Conservation (phyloP, 2,113 vertebrate genomes). For the Dolichallabes microphthalmus region DNA sequence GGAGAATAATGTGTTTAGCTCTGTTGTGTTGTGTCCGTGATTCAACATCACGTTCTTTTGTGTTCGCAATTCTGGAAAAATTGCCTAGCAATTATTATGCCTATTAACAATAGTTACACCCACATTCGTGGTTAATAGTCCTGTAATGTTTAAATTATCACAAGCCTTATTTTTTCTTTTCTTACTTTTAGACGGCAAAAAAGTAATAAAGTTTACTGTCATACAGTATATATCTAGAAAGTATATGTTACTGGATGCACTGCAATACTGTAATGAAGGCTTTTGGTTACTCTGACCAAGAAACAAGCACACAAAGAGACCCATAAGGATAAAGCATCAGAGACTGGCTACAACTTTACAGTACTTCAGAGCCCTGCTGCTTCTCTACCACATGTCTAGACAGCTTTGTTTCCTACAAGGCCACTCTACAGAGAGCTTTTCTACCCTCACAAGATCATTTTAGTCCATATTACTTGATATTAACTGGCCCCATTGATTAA, state of each 20-base stretch:
- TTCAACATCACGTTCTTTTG: background rate
- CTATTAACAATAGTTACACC: background rate
- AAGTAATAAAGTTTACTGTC: too few relatives aligned
- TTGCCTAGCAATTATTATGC: background rate
- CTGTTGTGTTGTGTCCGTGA: background rate
- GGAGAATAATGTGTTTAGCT: background rate
- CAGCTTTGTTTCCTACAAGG: constrained; percentile 1
- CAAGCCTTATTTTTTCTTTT: too few relatives aligned
- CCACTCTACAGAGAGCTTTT: background rate
- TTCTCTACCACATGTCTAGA: constrained; percentile 2
- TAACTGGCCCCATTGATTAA: background rate
- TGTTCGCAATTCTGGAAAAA: background rate
- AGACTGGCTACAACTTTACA: background rate
- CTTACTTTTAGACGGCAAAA: too few relatives aligned
- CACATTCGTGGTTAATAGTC: background rate
- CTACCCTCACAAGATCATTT: background rate
- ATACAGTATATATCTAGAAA: too few relatives aligned
- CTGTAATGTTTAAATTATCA: too few relatives aligned
- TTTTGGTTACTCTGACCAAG: background rate
- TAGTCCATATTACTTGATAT: background rate
- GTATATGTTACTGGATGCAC: background rate
- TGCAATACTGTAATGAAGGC: background rate
- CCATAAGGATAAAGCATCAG: background rate
- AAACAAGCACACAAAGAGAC: background rate
- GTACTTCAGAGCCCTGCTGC: background rate